Evolutionary conservation across 2,888 invertebrate species (phyloP).

Genomic region (Miltochrista miniata): DNA sequence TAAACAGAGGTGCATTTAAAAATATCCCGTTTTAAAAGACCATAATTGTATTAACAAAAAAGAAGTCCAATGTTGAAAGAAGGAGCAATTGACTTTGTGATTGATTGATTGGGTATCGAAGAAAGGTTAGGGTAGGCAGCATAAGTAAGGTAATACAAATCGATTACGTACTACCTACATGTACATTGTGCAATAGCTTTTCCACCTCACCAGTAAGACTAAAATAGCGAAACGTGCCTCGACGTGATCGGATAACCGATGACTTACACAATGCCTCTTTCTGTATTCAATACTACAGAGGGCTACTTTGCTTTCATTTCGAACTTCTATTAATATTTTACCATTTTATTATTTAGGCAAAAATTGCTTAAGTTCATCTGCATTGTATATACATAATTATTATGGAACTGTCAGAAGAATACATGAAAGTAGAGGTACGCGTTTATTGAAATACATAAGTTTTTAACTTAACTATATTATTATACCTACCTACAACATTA

Average conservation of each 20-base stretch:
- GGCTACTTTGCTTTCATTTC: constrained; percentile 40
- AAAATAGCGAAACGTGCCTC: constrained; percentile 26
- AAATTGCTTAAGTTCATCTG: constrained; percentile 12
- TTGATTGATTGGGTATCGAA: constrained; percentile 37
- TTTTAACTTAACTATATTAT: too few relatives aligned
- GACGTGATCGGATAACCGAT: constrained; percentile 43
- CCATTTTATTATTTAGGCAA: constrained; percentile 17
- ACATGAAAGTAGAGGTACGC: too few relatives aligned
- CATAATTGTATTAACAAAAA: neutral
- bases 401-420: too few relatives aligned
- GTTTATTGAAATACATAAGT: too few relatives aligned
- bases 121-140: constrained; percentile 16
- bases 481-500: too few relatives aligned
- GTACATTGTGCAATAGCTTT: neutral
- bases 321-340: constrained; percentile 38
- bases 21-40: neutral
- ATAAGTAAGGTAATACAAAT: constrained; percentile 16
- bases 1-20: too few relatives aligned
- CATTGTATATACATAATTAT: too few relatives aligned
- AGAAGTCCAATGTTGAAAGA: constrained; percentile 26
- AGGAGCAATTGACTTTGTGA: constrained; percentile 51
- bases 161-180: constrained; percentile 15
- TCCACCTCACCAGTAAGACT: constrained; percentile 14
- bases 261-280: constrained; percentile 39
- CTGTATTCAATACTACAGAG: constrained; percentile 45